Percentiles rank a stretch among this genome's conserved stretches.
Evolutionary conservation across 2,113 vertebrate genomes (phyloP).

Genomic region (Corythoichthys haematopterus): DNA sequence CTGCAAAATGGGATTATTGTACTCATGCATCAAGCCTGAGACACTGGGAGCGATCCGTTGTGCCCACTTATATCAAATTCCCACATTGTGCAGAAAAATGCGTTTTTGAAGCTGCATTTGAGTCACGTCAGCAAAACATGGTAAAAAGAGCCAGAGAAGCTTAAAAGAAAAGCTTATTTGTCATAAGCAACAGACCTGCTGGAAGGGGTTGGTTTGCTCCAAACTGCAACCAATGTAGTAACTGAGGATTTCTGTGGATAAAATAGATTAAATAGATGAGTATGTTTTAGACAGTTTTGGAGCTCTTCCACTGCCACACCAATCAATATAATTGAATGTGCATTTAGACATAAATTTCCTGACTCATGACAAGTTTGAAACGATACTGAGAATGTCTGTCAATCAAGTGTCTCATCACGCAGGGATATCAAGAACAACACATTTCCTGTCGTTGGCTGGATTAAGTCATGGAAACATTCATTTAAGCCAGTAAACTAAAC

Average conservation of each 20-base stretch:
- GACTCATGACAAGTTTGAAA: constrained; percentile 6
- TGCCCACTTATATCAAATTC: constrained; percentile 28
- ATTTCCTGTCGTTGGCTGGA: constrained; percentile 26
- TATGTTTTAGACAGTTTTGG: neutral
- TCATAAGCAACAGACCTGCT: constrained; percentile 79
- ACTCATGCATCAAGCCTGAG: constrained; percentile 7
- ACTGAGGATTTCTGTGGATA: constrained; percentile 79
- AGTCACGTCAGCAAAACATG: neutral
- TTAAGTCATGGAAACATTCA: constrained; percentile 10
- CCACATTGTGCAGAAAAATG: constrained; percentile 17
- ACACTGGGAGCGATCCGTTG: constrained; percentile 24
- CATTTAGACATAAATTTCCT: neutral
- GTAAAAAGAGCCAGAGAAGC: neutral
- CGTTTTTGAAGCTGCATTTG: neutral
- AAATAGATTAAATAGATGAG: neutral
- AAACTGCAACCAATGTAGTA: constrained; percentile 86
- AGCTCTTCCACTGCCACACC: neutral
- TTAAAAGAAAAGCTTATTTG: neutral
- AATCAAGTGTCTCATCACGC: neutral
- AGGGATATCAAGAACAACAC: constrained; percentile 22
- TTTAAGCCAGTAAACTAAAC: neutral
- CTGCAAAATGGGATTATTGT: constrained; percentile 36
- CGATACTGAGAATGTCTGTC: constrained; percentile 9
- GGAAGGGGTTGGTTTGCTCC: constrained; percentile 87
- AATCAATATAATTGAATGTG: neutral